Conservation (phyloP, 2,797 vertebrate genomes). For the Hippoglossus hippoglossus region DNA sequence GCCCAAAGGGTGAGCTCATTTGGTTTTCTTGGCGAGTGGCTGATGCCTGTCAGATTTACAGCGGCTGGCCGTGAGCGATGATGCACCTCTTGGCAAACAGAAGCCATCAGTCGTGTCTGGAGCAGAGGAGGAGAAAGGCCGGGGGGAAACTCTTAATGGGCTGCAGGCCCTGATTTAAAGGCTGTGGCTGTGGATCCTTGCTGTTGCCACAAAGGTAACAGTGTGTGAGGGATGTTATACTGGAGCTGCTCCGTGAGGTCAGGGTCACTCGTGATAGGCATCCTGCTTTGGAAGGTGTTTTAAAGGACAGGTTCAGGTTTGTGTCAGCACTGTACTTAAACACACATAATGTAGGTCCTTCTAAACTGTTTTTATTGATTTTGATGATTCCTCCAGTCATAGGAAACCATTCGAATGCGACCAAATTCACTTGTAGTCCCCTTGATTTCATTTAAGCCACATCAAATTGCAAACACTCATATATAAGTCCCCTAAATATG, state of each 20-base stretch:
- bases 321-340: not conserved
- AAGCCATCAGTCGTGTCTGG: constrained; percentile 62
- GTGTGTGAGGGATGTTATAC: constrained; percentile 26
- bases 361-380: not conserved
- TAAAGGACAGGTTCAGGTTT: not conserved
- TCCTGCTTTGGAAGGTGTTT: not conserved
- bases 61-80: constrained; percentile 61
- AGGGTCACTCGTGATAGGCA: constrained; percentile 16
- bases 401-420: not conserved
- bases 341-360: too few species aligned
- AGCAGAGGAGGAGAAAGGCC: constrained; percentile 34
- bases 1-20: constrained; percentile 72
- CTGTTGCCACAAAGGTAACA: constrained; percentile 30
- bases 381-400: not conserved
- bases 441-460: too few species aligned
- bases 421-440: not conserved
- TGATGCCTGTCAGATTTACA: constrained; percentile 70
- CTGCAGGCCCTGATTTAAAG: constrained; percentile 50
- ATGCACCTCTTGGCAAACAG: constrained; percentile 49
- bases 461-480: too few species aligned
- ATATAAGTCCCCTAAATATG: too few species aligned
- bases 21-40: constrained; percentile 38
- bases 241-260: constrained; percentile 21
- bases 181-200: constrained; percentile 20
- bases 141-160: constrained; percentile 27